Percentiles rank a stretch among this genome's conserved stretches.
Evolutionary conservation across 2,797 vertebrate genomes (phyloP).

Genomic region (Carapus acus): DNA sequence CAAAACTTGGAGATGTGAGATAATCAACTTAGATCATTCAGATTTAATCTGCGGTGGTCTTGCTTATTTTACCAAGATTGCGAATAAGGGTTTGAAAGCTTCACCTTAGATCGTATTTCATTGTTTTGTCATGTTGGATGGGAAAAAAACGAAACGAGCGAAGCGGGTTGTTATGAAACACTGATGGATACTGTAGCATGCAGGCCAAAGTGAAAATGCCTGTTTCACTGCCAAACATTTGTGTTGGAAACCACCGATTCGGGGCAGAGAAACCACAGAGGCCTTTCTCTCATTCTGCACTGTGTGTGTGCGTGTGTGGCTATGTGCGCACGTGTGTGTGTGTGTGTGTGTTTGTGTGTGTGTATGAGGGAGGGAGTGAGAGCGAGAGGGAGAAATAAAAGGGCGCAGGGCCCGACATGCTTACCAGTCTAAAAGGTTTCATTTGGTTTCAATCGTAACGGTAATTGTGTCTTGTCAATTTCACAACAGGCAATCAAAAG

Average conservation of each 20-base stretch:
- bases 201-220: constrained; percentile 61
- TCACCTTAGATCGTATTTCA: constrained; percentile 32
- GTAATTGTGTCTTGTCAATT: constrained; percentile 47
- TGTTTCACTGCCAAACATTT: constrained; percentile 55
- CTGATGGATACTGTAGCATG: constrained; percentile 50
- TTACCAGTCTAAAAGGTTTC: constrained; percentile 54
- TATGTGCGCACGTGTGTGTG: too few species aligned
- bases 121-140: constrained; percentile 47
- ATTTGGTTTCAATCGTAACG: constrained; percentile 66
- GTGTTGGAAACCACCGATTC: constrained; percentile 61
- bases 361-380: constrained; percentile 9
- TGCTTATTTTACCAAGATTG: constrained; percentile 28
- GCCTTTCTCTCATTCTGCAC: constrained; percentile 45
- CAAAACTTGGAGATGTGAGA: constrained; percentile 9
- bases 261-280: constrained; percentile 41
- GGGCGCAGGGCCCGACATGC: constrained; percentile 25
- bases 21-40: constrained; percentile 10
- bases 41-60: constrained; percentile 11
- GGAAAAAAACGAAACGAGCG: constrained; percentile 42
- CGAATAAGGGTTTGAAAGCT: constrained; percentile 11
- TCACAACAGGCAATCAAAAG: constrained; percentile 34
- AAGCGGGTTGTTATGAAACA: constrained; percentile 50
- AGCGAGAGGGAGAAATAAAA: background rate
- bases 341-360: constrained; percentile 1
- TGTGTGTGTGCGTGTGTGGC: constrained; percentile 40